phyloP scores from a whole-genome alignment of 2,113 vertebrate genomes.

The Murina feae region DNA sequence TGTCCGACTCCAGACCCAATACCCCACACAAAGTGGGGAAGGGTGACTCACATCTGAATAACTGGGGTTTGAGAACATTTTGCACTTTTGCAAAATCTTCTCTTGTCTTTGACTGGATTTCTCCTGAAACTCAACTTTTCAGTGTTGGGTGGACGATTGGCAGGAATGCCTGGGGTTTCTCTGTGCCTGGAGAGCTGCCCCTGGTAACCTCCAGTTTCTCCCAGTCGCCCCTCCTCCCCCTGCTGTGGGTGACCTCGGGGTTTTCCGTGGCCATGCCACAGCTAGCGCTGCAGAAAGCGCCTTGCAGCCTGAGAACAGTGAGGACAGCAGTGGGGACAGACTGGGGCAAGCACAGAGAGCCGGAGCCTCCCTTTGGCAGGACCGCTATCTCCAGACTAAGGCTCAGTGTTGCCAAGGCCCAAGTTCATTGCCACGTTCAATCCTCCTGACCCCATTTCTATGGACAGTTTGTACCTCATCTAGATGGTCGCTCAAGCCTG shows the following conservation, averaged over 20 bases:
- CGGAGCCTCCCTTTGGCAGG: not conserved
- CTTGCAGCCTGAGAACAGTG: not conserved
- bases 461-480: not conserved
- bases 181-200: not conserved
- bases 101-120: not conserved
- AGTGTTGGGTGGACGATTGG: not conserved
- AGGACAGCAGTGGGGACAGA: not conserved
- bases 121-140: not conserved
- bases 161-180: not conserved
- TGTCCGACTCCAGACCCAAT: not conserved
- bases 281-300: not conserved
- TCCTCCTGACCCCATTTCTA: not conserved
- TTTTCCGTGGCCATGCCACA: not conserved
- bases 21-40: not conserved
- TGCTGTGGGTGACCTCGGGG: not conserved
- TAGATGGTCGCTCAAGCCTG: not conserved
- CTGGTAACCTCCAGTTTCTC: not conserved
- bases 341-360: not conserved
- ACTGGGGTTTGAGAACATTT: not conserved
- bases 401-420: not conserved
- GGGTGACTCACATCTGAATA: not conserved
- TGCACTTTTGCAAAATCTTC: not conserved
- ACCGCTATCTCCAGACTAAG: not conserved
- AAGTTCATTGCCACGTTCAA: not conserved
- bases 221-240: not conserved